Evolutionary conservation across 2,888 invertebrate species (phyloP), one percentile per base, ranked within the genome.

Genomic region (Sylvicola cinctus): DNA sequence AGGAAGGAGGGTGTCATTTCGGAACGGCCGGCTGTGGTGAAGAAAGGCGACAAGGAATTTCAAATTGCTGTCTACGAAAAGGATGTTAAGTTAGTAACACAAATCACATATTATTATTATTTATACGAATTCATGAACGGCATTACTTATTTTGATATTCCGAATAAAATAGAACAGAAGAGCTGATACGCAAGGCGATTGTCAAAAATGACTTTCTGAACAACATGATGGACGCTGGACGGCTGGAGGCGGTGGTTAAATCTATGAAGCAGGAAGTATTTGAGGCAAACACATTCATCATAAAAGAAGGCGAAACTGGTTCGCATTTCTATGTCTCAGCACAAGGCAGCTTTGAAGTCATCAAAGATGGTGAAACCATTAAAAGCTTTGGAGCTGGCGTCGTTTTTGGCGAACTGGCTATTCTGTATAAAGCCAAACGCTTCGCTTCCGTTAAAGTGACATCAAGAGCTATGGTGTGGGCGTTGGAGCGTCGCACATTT

Each of bases 351-450:
- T 78, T 83, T 48, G 83, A 90, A 54, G 84, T 93, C 11, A 68
- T 80, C 25, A 78, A 88, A 48, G 74, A 76, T 29, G 77, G 70
- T 8, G 69, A 74, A 47, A 68, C 73, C 3, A 70, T 90, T 31
- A 75, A 75, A 29, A 76, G 66, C 37, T 79, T 95, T 53, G 76
- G 77, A 0, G 70, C 81, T 0, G 84, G 83, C 4, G 68, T 77
- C 48, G 73, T 85, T 40, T 70, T 93, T 61, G 93, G 95, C 2
- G 95, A 95, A 61, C 62, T 95, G 33, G 91, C 93, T 7, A 76
- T 95, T 43, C 62, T 95, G 17, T 93, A 95, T 58, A 90, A 90
- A 59, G 88, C 90, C 26, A 85, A 83, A 48, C 64, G 91, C 41
- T 77, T 84, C 42, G 88, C 90, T 1, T 81, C 87, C 1, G 78